Evolutionary conservation across 2,797 vertebrate genomes (phyloP).

Genomic region (Melanotaenia parkinsoni): DNA sequence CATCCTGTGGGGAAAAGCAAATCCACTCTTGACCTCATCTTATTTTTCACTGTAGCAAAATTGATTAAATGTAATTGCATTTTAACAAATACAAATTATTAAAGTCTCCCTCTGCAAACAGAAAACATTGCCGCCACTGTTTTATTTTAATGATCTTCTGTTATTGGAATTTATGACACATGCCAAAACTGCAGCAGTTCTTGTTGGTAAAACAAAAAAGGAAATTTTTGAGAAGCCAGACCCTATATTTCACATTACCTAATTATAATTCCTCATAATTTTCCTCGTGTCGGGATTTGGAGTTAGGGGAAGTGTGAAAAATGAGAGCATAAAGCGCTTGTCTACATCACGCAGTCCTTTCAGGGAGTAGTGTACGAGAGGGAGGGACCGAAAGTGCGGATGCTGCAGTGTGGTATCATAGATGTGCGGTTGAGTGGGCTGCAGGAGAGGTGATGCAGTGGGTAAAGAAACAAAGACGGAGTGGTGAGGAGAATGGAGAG

Average conservation of each 20-base stretch:
- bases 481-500: constrained; percentile 55
- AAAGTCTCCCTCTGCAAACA: constrained; percentile 24
- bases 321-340: constrained; percentile 39
- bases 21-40: constrained; percentile 46
- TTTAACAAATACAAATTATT: constrained; percentile 80
- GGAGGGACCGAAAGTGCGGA: constrained; percentile 27
- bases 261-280: constrained; percentile 73
- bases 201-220: constrained; percentile 53
- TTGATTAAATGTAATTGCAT: constrained; percentile 77
- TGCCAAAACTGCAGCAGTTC: constrained; percentile 43
- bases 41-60: constrained; percentile 71
- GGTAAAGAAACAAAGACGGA: constrained; percentile 61
- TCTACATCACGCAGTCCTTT: constrained; percentile 43
- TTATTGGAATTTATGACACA: constrained; percentile 71
- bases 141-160: constrained; percentile 67
- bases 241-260: constrained; percentile 52
- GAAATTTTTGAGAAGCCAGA: constrained; percentile 25
- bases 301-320: constrained; percentile 58
- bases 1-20: constrained; percentile 12
- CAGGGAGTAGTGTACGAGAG: constrained; percentile 39
- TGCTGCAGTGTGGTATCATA: constrained; percentile 50
- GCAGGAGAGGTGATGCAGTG: constrained; percentile 51
- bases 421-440: constrained; percentile 61
- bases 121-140: constrained; percentile 44
- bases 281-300: constrained; percentile 45